Evolutionary conservation across 2,797 vertebrate species (phyloP).

Genomic region (Lophius americanus): DNA sequence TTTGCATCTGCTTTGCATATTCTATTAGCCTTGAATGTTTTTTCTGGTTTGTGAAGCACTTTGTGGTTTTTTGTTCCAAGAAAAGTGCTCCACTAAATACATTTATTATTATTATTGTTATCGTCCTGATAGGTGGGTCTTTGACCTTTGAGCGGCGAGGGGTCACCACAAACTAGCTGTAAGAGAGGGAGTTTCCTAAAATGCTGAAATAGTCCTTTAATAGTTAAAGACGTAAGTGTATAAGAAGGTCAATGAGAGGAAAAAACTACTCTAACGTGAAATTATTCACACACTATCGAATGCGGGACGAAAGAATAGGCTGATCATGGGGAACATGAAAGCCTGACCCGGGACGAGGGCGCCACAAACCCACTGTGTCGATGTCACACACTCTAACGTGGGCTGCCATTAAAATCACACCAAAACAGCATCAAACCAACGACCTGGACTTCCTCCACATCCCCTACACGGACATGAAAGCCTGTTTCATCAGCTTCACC

Average conservation of each 20-base stretch:
- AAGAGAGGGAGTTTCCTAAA: background rate
- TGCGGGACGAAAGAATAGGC: slow-evolving; percentile 34
- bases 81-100: too few species aligned
- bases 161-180: too few species aligned
- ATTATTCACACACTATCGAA: slow-evolving; percentile 3
- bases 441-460: background rate
- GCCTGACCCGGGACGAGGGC: background rate
- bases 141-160: too few species aligned
- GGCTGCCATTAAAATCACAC: background rate
- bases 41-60: too few species aligned
- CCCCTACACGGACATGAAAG: slow-evolving; percentile 23
- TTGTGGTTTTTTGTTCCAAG: too few species aligned
- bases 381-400: slow-evolving; percentile 6
- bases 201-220: slow-evolving; percentile 1
- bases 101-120: too few species aligned
- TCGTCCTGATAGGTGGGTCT: background rate
- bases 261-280: slow-evolving; percentile 22
- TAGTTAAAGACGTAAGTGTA: background rate
- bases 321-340: slow-evolving; percentile 21
- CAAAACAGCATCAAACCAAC: slow-evolving; percentile 5
- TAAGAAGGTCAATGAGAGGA: slow-evolving; percentile 2
- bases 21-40: too few species aligned
- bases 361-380: slow-evolving; percentile 10
- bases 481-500: slow-evolving; percentile 22
- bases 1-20: too few species aligned